Conservation (phyloP, 2,113 vertebrate genomes). For the Microcebus murinus region DNA sequence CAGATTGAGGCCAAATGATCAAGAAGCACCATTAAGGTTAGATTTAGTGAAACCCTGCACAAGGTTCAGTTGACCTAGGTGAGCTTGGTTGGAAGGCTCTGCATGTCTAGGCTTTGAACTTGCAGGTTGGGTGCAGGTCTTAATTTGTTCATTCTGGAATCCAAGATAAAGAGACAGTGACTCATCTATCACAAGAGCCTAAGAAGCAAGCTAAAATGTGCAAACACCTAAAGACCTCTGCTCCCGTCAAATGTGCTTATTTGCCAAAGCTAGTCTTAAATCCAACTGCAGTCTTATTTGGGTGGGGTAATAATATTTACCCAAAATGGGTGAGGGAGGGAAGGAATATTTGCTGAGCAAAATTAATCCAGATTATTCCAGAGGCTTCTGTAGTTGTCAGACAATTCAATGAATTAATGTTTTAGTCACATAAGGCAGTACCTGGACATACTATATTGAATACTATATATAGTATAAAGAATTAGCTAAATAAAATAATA, state of each 20-base stretch:
- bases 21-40: not conserved
- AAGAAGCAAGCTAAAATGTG: not conserved
- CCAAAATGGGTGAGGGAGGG: not conserved
- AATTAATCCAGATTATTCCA: not conserved
- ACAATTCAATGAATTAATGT: not conserved
- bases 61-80: not conserved
- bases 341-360: not conserved
- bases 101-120: not conserved
- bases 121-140: not conserved
- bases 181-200: not conserved
- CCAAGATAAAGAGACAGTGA: not conserved
- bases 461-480: not conserved
- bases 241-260: not conserved
- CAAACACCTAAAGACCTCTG: not conserved
- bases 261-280: not conserved
- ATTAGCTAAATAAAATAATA: not conserved
- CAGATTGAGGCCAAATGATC: not conserved
- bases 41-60: not conserved
- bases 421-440: not conserved
- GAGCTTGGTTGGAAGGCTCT: rapidly evolving
- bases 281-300: not conserved
- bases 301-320: not conserved
- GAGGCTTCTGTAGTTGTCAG: not conserved
- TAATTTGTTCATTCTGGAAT: not conserved
- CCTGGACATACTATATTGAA: not conserved